Evolutionary conservation across 2,888 invertebrate species (phyloP).

Genomic region (Argyra leucocephala): DNA sequence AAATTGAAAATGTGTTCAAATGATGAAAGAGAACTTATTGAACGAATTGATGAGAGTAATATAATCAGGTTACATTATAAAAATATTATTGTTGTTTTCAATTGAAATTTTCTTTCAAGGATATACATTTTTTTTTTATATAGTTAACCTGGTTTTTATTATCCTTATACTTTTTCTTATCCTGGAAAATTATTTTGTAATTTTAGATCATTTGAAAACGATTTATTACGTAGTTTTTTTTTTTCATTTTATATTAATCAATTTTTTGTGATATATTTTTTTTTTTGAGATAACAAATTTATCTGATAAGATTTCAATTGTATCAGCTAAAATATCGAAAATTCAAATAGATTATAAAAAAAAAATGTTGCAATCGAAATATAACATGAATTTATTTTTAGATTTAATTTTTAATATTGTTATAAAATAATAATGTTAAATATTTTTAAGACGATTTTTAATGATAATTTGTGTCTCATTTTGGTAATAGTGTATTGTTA

Average conservation of each 20-base stretch:
- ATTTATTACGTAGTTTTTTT: not conserved
- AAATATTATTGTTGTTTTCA: not conserved
- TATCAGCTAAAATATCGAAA: constrained; percentile 22
- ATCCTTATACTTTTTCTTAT: too few relatives aligned
- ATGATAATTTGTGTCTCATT: too few relatives aligned
- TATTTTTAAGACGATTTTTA: too few relatives aligned
- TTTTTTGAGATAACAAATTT: constrained; percentile 20
- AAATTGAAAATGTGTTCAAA: constrained; percentile 20
- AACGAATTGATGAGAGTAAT: constrained; percentile 21
- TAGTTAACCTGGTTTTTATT: too few relatives aligned
- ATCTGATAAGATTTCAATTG: constrained; percentile 19
- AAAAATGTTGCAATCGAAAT: constrained; percentile 19
- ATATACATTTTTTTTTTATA: too few relatives aligned
- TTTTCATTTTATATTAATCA: not conserved
- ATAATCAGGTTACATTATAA: constrained; percentile 15
- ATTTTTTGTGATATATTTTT: not conserved
- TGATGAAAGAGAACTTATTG: constrained; percentile 20
- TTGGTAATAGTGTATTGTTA: too few relatives aligned
- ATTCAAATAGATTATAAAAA: constrained; percentile 20
- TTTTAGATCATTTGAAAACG: not conserved
- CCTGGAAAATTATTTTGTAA: not conserved
- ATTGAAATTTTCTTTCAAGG: not conserved
- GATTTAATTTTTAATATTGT: too few relatives aligned
- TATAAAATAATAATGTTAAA: too few relatives aligned
- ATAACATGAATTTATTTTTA: constrained; percentile 13